Base-by-base conservation (phyloP, 2,888 invertebrate species). In the Leptothorax acervorum region DNA sequence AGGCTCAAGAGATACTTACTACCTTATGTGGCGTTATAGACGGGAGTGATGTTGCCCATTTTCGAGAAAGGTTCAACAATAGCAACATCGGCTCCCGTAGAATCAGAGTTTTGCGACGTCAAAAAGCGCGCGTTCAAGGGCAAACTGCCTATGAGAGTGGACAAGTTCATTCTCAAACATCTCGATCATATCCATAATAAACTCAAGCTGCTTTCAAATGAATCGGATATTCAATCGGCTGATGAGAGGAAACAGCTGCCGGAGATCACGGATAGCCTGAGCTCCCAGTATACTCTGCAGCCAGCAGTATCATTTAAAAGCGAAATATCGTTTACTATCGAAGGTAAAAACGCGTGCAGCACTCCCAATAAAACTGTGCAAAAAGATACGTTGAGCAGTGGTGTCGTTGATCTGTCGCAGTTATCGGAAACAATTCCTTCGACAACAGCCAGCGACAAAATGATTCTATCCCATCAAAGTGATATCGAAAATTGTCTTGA, bases 91-190 rank as follows among this genome's bases (percentile, higher is more conserved):
- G n/a, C n/a, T n/a, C n/a, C n/a, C n/a, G n/a, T n/a, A n/a, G n/a
- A n/a, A n/a, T n/a, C n/a, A n/a, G n/a, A n/a, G n/a, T n/a, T n/a
- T n/a, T n/a, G n/a, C n/a, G n/a, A n/a, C n/a, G n/a, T n/a, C n/a
- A n/a, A n/a, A n/a, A 23, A 60, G 5, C 31, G 15, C 3, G 60
- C 15, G 28, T 60, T 60, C 8, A 60, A 31, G 8, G 60, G 31
- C 15, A 31, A 60, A 8, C 3, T 60, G 15, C 60, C 31, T 31
- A 60, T 60, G 18, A 31, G 31, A 15, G 42, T 84, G 15, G 87
- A 89, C 28, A 85, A 81, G n/a, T 87, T 89, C 63, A 70, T 88
- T 11, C 23, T 86, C 5, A 70, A 86, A 31, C 87, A 89, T 82
- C 68, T 89, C 18, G 35, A 53, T 60, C 85, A n/a, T 75, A 86